Conservation (phyloP, 2,888 invertebrate species). For the Parapristionchus giblindavisi region DNA sequence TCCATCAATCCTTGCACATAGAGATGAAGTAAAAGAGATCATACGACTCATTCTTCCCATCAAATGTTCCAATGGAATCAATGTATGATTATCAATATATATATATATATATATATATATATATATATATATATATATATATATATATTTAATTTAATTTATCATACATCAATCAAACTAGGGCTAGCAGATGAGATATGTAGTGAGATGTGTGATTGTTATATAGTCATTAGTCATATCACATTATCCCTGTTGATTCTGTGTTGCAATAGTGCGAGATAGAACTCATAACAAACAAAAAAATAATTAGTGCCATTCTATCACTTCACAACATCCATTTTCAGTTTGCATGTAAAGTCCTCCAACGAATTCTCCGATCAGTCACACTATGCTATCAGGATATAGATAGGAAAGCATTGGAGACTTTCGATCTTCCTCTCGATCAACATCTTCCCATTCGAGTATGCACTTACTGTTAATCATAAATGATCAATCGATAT, state of each 20-base stretch:
- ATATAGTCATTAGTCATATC: too few species aligned
- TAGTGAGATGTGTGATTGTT: too few species aligned
- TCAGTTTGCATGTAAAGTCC: constrained; percentile 33
- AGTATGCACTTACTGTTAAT: constrained; percentile 42
- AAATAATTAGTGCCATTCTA: too few species aligned
- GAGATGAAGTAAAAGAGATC: constrained; percentile 23
- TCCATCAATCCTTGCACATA: constrained; percentile 20
- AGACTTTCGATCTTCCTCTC: constrained; percentile 77
- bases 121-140: background rate
- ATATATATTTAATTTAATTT: too few species aligned
- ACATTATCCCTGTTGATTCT: too few species aligned
- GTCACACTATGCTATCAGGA: constrained; percentile 72
- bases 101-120: background rate
- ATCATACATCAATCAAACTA: too few species aligned
- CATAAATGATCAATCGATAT: background rate
- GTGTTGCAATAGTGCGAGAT: too few species aligned
- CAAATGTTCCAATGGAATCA: constrained; percentile 32
- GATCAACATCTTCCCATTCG: constrained; percentile 79
- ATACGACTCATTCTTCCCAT: constrained; percentile 29
- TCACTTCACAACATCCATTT: too few species aligned
- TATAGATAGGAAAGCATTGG: constrained; percentile 77
- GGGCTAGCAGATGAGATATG: too few species aligned
- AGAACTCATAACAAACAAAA: too few species aligned
- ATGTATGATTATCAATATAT: too few species aligned
- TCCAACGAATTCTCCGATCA: constrained; percentile 42